Evolutionary conservation across 2,888 invertebrate species (phyloP), one percentile per base, ranked within the genome.

Genomic region (Parascotia fuliginaria): DNA sequence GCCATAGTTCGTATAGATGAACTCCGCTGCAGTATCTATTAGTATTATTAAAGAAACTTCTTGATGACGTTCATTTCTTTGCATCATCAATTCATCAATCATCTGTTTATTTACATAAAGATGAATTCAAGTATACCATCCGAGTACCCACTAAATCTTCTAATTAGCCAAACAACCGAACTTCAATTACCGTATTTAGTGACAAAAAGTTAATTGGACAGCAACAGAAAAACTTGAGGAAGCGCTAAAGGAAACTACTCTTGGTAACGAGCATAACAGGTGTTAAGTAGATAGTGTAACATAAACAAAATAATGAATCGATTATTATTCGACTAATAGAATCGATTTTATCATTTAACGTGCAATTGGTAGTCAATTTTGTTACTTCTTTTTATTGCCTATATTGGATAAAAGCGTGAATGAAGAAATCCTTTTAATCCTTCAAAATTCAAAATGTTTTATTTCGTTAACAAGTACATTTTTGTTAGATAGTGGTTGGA

Each of bases 201-300:
- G 53, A 51, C 50, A 67, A 70, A 67, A 67, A 44, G 19, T 53
- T 66, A 53, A 70, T 66, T 62, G 53, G 53, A 50, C 34, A 47
- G 52, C 28, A 27, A 42, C 50, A 57, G 59, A 69, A 68, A 61
- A 70, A 59, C 29, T 54, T 11, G 32, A 66, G 67, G 67, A 71
- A 71, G 55, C 48, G 40, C 34, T 28, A 41, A n/a, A 61, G 57
- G 55, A 63, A 61, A 69, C 62, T 66, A 61, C 73, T 46, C 43
- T 45, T 44, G 43, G 42, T 60, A 54, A 51, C 49, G 53, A 50
- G 45, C 55, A 44, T 60, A 55, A 51, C 51, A 55, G 53, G 45
- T 56, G 55, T 36, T 39, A 57, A 62, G 22, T 32, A 33, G 16
- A 41, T 16, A 14, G 42, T 27, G 42, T 11, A 22, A 19, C 16